A percentile compares a stretch with the other conserved stretches of the same genome.
Conservation (phyloP, 2,113 vertebrate genomes). For the Lanius ludovicianus region DNA sequence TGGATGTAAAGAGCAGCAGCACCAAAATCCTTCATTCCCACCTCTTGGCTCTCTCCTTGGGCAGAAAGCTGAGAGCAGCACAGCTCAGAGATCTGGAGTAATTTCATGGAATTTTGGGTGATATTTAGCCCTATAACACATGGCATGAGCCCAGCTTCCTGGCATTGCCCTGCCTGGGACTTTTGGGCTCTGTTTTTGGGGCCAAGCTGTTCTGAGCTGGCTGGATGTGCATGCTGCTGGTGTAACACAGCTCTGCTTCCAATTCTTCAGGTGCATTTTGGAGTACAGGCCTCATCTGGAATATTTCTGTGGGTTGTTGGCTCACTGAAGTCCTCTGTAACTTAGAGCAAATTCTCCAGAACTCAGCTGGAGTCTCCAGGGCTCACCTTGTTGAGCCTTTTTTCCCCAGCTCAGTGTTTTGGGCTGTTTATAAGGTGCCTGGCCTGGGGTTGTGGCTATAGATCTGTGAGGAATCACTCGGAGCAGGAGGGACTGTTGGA, state of each 20-base stretch:
- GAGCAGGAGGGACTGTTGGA: background rate
- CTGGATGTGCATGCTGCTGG: accelerated
- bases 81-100: background rate
- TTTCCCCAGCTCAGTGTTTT: background rate
- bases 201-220: background rate
- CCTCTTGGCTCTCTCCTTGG: accelerated
- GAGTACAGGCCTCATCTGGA: background rate
- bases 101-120: background rate
- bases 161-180: background rate
- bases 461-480: accelerated
- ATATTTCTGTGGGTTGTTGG: background rate
- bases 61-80: background rate
- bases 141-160: background rate
- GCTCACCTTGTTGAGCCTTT: background rate
- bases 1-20: background rate
- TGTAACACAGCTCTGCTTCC: accelerated
- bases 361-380: background rate
- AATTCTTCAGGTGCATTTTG: background rate
- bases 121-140: background rate
- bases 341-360: background rate
- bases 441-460: background rate
- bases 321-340: background rate
- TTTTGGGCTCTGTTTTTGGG: background rate
- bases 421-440: background rate
- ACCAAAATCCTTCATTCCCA: background rate